These are phyloP conservation scores for Pelobates cultripes DNA, from an alignment of 2,797 vertebrate species.

Conservation along the genomic window DNA sequence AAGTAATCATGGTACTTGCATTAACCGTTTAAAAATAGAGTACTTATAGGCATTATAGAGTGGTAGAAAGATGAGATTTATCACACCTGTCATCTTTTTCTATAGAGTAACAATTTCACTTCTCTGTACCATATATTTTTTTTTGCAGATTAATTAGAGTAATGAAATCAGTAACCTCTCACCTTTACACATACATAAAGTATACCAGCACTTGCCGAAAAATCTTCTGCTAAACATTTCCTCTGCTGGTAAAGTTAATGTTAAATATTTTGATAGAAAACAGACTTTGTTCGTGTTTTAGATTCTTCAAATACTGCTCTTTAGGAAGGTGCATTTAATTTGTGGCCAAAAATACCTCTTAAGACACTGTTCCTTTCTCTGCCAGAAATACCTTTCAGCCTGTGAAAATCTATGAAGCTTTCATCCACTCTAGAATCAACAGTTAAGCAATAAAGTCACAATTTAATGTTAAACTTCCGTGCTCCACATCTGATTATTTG, in stretches of 20 bases:
- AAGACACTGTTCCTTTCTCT: conserved; percentile 8
- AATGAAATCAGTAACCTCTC: conserved; percentile 17
- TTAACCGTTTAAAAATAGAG: too few species aligned
- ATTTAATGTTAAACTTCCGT: too few species aligned
- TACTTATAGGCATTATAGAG: too few species aligned
- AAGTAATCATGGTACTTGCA: too few species aligned
- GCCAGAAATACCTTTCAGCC: not conserved
- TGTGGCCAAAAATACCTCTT: conserved; percentile 32
- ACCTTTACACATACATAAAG: conserved; percentile 30
- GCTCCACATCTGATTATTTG: too few species aligned
- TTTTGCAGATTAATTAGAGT: too few species aligned
- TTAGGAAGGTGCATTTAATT: conserved; percentile 38
- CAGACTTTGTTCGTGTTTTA: conserved; percentile 49
- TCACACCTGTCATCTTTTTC: too few species aligned
- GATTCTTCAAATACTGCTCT: conserved; percentile 44
- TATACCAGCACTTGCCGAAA: conserved; percentile 26
- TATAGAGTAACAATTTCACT: too few species aligned
- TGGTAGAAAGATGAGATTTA: too few species aligned
- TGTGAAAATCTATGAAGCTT: not conserved
- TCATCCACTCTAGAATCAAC: not conserved
- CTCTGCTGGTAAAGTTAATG: conserved; percentile 29
- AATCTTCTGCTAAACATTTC: conserved; percentile 44
- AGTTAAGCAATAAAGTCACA: not conserved
- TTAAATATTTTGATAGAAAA: conserved; percentile 52
- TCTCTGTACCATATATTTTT: too few species aligned